These are phyloP conservation scores for Aspidiotus rigidus DNA, from an alignment of 2,888 invertebrate genomes.

Conservation along the genomic window DNA sequence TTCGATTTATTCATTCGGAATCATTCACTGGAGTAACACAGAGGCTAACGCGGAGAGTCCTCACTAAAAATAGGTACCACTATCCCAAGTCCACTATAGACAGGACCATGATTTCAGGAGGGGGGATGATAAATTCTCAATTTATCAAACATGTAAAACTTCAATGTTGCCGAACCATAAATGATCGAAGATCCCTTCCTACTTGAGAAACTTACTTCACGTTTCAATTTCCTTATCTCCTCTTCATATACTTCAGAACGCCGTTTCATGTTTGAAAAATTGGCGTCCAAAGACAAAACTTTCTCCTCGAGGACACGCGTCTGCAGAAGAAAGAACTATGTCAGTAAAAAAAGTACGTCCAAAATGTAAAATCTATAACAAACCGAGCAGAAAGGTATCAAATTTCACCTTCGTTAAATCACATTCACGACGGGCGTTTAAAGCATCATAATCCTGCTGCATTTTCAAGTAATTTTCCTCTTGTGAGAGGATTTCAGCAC, in stretches of 20 bases:
- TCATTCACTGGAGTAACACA: too few species aligned
- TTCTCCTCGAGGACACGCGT: slow-evolving; percentile 32
- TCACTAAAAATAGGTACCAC: too few species aligned
- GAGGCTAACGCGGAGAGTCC: too few species aligned
- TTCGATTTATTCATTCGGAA: too few species aligned
- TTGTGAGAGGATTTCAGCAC: slow-evolving; percentile 42
- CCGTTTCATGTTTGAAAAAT: slow-evolving; percentile 36
- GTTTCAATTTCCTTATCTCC: not conserved
- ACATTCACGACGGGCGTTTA: slow-evolving; percentile 59
- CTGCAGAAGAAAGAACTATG: slow-evolving; percentile 7
- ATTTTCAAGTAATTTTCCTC: not conserved
- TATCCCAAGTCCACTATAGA: too few species aligned
- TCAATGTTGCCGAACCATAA: not conserved
- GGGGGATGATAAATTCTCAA: too few species aligned
- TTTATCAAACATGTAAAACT: too few species aligned
- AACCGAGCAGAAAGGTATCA: not conserved
- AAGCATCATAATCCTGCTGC: slow-evolving; percentile 55
- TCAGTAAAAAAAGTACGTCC: not conserved
- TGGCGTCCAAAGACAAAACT: slow-evolving; percentile 32
- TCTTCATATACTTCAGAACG: slow-evolving; percentile 35
- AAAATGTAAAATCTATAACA: not conserved
- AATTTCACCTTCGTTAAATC: slow-evolving; percentile 55
- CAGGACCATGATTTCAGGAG: too few species aligned
- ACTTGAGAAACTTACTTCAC: not conserved
- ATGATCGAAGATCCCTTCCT: not conserved